phyloP scores from a whole-genome alignment of 92 coral and sea anemone genomes.

The Zoanthus solanderi region DNA sequence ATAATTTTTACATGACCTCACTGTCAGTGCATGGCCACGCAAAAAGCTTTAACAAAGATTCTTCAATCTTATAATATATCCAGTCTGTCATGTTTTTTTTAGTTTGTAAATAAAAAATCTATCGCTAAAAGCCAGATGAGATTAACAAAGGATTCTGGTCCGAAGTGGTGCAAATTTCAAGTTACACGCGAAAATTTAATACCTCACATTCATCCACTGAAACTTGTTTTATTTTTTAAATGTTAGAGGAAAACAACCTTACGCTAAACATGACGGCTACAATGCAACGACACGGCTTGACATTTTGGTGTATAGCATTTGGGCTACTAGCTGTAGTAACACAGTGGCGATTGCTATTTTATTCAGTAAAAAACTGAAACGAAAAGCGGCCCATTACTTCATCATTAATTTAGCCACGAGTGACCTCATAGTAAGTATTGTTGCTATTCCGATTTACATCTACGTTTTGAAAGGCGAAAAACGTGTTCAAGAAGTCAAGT shows the following conservation, averaged over 20 bases:
- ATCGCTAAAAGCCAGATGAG: neutral
- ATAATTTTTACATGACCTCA: too few relatives aligned
- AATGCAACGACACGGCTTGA: neutral
- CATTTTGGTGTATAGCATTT: constrained; percentile 79
- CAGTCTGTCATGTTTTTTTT: too few relatives aligned
- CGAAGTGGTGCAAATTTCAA: too few relatives aligned
- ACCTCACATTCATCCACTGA: neutral
- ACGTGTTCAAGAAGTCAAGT: neutral
- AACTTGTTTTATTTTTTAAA: neutral
- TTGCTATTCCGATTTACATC: constrained; percentile 80
- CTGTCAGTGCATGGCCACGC: too few relatives aligned
- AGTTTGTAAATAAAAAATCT: neutral
- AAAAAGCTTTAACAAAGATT: too few relatives aligned
- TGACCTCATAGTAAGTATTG: constrained; percentile 79
- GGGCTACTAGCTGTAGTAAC: constrained; percentile 66
- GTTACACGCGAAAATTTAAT: neutral
- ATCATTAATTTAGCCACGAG: constrained; percentile 78
- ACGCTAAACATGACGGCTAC: neutral
- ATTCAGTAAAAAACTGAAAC: constrained; percentile 55
- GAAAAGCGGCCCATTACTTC: constrained; percentile 70
- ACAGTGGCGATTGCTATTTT: constrained; percentile 67
- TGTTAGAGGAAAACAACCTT: neutral
- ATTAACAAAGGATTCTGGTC: too few relatives aligned
- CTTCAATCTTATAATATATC: too few relatives aligned
- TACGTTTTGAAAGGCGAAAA: constrained; percentile 58